phyloP scores from a whole-genome alignment of 1,140 invertebrate species.

The Pantala flavescens region DNA sequence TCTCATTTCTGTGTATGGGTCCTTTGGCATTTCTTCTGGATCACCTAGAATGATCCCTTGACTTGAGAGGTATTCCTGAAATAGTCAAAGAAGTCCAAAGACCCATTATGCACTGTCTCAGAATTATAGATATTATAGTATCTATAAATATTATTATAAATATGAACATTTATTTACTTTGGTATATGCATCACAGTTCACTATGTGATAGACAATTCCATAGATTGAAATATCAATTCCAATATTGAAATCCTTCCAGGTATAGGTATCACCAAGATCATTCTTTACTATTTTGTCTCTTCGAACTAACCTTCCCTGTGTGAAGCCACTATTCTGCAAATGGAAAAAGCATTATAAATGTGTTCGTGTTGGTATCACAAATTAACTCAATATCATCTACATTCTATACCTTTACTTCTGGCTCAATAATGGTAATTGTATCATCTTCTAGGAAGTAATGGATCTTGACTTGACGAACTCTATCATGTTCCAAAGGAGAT shows the following conservation, averaged over 20 bases:
- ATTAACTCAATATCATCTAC: neutral
- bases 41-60: constrained; percentile 68
- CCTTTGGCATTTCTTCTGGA: constrained; percentile 55
- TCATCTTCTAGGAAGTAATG: constrained; percentile 83
- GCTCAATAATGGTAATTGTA: constrained; percentile 69
- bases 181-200: constrained; percentile 70
- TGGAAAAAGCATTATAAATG: constrained; percentile 20
- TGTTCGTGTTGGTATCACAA: too few relatives aligned
- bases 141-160: neutral
- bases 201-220: constrained; percentile 65
- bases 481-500: constrained; percentile 57
- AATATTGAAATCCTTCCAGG: constrained; percentile 79
- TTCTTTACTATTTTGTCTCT: constrained; percentile 64
- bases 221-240: constrained; percentile 66
- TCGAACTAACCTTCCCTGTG: constrained; percentile 64
- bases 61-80: constrained; percentile 64
- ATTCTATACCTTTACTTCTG: constrained; percentile 41
- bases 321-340: constrained; percentile 57
- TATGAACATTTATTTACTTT: constrained; percentile 41
- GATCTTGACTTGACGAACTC: constrained; percentile 66
- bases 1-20: constrained; percentile 49
- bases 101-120: neutral
- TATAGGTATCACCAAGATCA: constrained; percentile 46
- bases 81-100: neutral
- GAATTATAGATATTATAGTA: neutral